These are phyloP conservation scores for Mus spicilegus DNA, from an alignment of 2,113 vertebrate genomes.

Conservation along the genomic window DNA sequence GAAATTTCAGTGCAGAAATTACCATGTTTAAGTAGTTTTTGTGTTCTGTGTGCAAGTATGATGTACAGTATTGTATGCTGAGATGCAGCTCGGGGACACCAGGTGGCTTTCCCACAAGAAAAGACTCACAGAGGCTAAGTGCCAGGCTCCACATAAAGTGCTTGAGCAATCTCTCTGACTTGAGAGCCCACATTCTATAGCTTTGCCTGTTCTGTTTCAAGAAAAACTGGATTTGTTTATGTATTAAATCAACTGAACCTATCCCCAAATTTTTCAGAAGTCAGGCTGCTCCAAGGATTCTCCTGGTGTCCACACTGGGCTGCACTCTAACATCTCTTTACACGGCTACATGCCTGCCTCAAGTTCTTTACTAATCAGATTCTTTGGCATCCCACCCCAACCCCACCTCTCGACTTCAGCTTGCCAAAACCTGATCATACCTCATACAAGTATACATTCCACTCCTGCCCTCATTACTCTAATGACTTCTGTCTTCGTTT, in stretches of 20 bases:
- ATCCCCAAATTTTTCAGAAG: slow-evolving; percentile 13
- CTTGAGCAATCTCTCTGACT: background rate
- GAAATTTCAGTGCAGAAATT: slow-evolving; percentile 17
- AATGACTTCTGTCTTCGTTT: slow-evolving; percentile 20
- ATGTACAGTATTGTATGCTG: background rate
- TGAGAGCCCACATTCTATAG: slow-evolving; percentile 34
- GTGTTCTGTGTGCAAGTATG: background rate
- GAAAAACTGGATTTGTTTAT: slow-evolving; percentile 45
- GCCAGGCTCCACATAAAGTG: background rate
- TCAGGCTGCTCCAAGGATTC: background rate
- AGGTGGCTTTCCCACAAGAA: slow-evolving; percentile 1
- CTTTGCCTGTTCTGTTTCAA: background rate
- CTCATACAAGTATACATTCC: background rate
- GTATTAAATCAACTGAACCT: slow-evolving; percentile 7
- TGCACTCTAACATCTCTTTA: background rate
- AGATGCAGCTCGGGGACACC: background rate
- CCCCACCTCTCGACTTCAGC: background rate
- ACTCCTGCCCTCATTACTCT: background rate
- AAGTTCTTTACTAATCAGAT: slow-evolving; percentile 35
- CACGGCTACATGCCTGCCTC: background rate
- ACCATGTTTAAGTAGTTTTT: slow-evolving; percentile 8
- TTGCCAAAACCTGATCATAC: slow-evolving; percentile 24
- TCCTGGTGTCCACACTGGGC: background rate
- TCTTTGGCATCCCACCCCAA: slow-evolving; percentile 35
- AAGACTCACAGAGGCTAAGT: slow-evolving; percentile 14